Conservation (phyloP, 64 coral and sea anemone species). For the Stichodactyla helianthus region DNA sequence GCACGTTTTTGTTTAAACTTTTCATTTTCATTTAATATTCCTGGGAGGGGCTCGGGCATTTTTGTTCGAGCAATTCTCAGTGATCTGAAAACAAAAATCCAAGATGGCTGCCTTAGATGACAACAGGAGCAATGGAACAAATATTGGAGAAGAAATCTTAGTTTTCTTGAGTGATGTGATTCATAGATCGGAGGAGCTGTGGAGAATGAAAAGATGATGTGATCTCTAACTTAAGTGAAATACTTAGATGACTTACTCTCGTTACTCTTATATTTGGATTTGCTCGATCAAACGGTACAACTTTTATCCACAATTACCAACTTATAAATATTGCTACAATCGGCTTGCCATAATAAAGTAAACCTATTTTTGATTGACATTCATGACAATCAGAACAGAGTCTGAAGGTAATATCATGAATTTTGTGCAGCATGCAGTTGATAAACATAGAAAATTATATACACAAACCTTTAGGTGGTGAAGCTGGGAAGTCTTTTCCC, state of each 20-base stretch:
- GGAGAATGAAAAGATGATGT: constrained; percentile 6
- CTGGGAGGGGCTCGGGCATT: neutral
- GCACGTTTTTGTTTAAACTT: no score
- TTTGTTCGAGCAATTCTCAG: no score
- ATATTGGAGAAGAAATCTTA: constrained; percentile 37
- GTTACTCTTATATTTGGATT: constrained; percentile 16
- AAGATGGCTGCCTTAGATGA: neutral
- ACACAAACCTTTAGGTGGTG: constrained; percentile 87
- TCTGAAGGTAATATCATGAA: no score
- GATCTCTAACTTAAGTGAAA: constrained; percentile 43
- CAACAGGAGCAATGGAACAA: neutral
- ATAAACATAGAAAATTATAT: no score
- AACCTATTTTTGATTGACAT: no score
- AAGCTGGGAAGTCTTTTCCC: constrained; percentile 89
- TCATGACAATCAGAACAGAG: no score
- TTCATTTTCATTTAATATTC: no score
- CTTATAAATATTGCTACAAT: no score
- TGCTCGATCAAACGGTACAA: neutral
- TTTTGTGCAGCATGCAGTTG: no score
- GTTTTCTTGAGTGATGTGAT: constrained; percentile 11
- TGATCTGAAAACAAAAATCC: neutral
- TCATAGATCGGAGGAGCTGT: constrained; percentile 20
- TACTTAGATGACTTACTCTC: constrained; percentile 29
- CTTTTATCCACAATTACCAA: neutral
- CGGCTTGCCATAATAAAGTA: no score